Evolutionary conservation across 2,113 vertebrate species (phyloP), one percentile per base, ranked within the genome.

Genomic region (Corvus cornix): DNA sequence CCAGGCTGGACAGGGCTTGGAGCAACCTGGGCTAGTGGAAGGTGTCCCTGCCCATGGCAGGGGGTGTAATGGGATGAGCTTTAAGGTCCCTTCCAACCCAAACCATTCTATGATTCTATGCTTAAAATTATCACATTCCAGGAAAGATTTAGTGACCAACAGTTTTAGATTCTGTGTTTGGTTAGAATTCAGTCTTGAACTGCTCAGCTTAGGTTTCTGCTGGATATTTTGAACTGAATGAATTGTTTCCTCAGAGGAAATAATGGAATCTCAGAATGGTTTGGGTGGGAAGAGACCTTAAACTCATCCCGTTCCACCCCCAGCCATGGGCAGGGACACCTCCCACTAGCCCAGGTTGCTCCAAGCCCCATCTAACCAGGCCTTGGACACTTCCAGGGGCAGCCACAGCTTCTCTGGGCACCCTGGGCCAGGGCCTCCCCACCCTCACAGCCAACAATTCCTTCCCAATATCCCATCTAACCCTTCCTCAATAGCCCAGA

Each of bases 281-380:
- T 83, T 60, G 55, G 44, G 24, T 30, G 2, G 19, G 37, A 51
- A 60, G 24, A 5, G 16, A 20, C 19, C 7, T 24, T 8, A 16
- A 70, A 43, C 0, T 10, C 46, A 35, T 30, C 31, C 15, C 0
- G 0, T 51, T 0, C 12, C 39, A 53, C 5, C 6, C 24, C 11
- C 31, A 37, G 16, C 20, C 49, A 37, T 7, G 9, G 43, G 11
- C 53, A 69, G 44, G 23, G 44, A 70, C 55, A 43, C 1, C 16
- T 62, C 2, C 63, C 19, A 7, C 55, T 19, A 0, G 3, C 39
- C 64, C 55, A 62, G 16, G 10, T 0, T 53, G 33, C 0, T 69
- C 64, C 55, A 69, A 87, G 2, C 39, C 53, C 33, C 0, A 0
- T 62, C 73, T 64, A 46, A 0, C 15, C 33, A 28, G 28, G 28